Evolutionary conservation across 2,888 invertebrate genomes (phyloP).

Genomic region (Corythucha ciliata): DNA sequence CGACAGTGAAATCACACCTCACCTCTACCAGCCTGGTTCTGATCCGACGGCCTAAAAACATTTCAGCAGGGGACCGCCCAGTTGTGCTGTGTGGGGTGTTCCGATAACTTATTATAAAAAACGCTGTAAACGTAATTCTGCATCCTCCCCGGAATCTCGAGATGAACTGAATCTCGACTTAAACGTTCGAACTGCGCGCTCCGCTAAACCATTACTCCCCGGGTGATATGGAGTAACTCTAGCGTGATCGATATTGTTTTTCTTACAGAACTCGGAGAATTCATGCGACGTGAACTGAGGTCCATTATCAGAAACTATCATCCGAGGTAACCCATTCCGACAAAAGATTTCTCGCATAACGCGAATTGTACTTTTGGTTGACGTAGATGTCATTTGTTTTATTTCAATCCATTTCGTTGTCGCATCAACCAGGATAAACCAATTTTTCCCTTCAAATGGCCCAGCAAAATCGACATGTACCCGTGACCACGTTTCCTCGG

Average conservation of each 20-base stretch:
- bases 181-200: slow-evolving; percentile 34
- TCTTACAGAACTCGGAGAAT: background rate
- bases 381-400: slow-evolving; percentile 18
- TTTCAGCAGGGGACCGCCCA: too few species aligned
- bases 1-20: too few species aligned
- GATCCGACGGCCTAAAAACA: too few species aligned
- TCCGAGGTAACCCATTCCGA: slow-evolving; percentile 30
- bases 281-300: background rate
- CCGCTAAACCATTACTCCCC: slow-evolving; percentile 34
- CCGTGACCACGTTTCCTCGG: slow-evolving; percentile 29
- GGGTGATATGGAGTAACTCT: slow-evolving; percentile 30
- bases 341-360: slow-evolving; percentile 1
- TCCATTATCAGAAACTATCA: slow-evolving; percentile 10
- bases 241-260: background rate
- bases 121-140: too few species aligned
- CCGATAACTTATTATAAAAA: too few species aligned
- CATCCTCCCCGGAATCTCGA: too few species aligned
- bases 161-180: too few species aligned
- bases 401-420: slow-evolving; percentile 30
- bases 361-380: background rate
- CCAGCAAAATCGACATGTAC: slow-evolving; percentile 34
- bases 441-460: slow-evolving; percentile 30
- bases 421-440: slow-evolving; percentile 35
- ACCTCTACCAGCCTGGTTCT: too few species aligned
- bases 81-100: too few species aligned